phyloP scores from a whole-genome alignment of 2,888 invertebrate genomes.

The Leptothorax acervorum region DNA sequence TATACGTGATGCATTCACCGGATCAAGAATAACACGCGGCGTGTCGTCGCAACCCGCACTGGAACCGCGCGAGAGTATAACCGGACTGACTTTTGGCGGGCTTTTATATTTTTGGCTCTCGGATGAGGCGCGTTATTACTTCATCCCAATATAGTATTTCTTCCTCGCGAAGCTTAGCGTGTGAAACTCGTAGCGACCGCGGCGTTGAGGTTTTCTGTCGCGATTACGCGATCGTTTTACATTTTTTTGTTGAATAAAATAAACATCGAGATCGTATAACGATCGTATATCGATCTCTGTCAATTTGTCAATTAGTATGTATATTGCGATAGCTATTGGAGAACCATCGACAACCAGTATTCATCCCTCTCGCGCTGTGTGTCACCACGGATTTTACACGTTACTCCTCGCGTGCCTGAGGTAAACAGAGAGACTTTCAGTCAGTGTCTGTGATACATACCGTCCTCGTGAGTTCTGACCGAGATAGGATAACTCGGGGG shows the following conservation, averaged over 20 bases:
- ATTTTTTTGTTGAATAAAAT: slow-evolving; percentile 14
- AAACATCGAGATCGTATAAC: background rate
- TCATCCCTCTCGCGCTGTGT: background rate
- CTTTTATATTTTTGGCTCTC: slow-evolving; percentile 86
- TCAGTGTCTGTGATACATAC: slow-evolving; percentile 90
- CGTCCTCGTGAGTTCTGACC: slow-evolving; percentile 98
- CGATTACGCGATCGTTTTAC: slow-evolving; percentile 23
- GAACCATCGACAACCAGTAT: background rate
- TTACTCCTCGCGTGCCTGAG: slow-evolving; percentile 68
- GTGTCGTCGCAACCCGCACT: slow-evolving; percentile 78
- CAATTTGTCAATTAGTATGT: background rate
- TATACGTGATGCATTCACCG: slow-evolving; percentile 52
- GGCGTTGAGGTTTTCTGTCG: slow-evolving; percentile 61
- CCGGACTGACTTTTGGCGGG: slow-evolving; percentile 84
- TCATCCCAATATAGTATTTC: slow-evolving; percentile 71
- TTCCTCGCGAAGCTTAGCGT: slow-evolving; percentile 70
- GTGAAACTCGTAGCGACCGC: slow-evolving; percentile 59
- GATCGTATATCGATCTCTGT: background rate
- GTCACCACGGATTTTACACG: slow-evolving; percentile 66
- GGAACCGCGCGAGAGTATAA: slow-evolving; percentile 73
- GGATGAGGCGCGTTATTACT: slow-evolving; percentile 69
- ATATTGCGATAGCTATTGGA: background rate
- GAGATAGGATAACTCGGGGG: slow-evolving; percentile 96
- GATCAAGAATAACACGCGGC: slow-evolving; percentile 60
- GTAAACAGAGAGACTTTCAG: slow-evolving; percentile 72